phyloP scores from a whole-genome alignment of 2,797 vertebrate species.

The Sarcophilus harrisii region DNA sequence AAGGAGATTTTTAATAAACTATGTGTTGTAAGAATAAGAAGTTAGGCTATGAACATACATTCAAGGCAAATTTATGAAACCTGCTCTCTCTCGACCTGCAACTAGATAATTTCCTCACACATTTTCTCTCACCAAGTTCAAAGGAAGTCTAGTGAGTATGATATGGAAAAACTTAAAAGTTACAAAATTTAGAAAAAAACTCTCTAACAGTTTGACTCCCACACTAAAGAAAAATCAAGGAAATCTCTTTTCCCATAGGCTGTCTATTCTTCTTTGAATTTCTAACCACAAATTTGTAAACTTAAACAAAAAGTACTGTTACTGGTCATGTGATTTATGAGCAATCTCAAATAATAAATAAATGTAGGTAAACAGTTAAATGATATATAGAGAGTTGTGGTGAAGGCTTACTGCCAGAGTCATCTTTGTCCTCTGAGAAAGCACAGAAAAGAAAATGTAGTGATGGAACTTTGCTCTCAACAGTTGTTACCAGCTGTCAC shows the following conservation, averaged over 20 bases:
- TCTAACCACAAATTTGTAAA: background rate
- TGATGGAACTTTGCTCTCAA: background rate
- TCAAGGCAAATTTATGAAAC: background rate
- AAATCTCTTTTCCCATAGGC: background rate
- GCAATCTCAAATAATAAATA: background rate
- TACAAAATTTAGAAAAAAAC: background rate
- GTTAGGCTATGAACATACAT: background rate
- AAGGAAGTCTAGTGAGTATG: background rate
- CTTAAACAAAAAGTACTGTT: background rate
- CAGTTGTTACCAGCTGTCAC: background rate
- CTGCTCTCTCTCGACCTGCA: background rate
- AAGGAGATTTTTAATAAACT: background rate
- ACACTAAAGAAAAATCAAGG: background rate
- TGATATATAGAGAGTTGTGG: background rate
- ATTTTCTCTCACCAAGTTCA: background rate
- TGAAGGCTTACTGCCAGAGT: background rate
- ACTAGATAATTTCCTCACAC: background rate
- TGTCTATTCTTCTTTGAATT: background rate
- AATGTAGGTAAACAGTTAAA: background rate
- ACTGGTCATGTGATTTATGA: background rate
- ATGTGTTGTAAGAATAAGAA: background rate
- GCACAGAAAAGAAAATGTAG: background rate
- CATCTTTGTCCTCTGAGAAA: background rate
- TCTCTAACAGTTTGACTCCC: background rate
- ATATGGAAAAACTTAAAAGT: background rate